Percentiles rank a stretch among this genome's conserved stretches.
These are phyloP conservation scores for Wiebesia pumilae DNA, from an alignment of 1,140 invertebrate species.

Conservation along the genomic window DNA sequence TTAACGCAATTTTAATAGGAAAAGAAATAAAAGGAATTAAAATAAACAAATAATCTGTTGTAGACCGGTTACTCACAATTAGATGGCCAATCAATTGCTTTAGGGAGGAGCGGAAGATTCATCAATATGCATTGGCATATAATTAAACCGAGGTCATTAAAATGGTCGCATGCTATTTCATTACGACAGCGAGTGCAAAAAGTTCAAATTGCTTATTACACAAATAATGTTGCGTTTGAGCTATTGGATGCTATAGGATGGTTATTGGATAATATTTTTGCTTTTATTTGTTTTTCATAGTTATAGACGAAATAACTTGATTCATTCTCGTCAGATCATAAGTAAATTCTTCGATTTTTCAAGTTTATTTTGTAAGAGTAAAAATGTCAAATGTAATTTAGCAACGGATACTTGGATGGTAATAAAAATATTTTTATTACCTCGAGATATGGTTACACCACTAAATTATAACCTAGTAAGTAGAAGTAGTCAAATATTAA, in stretches of 20 bases:
- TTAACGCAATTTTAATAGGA: not conserved
- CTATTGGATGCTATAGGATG: not conserved
- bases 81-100: slow-evolving; percentile 62
- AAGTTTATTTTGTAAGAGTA: not conserved
- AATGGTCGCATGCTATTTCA: slow-evolving; percentile 39
- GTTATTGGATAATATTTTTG: not conserved
- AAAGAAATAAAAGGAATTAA: slow-evolving; percentile 10
- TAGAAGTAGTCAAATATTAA: not conserved
- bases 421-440: not conserved
- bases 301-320: not conserved
- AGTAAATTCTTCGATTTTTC: not conserved
- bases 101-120: slow-evolving; percentile 50
- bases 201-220: slow-evolving; percentile 46
- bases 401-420: not conserved
- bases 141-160: slow-evolving; percentile 63
- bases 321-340: not conserved
- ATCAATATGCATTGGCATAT: slow-evolving; percentile 62
- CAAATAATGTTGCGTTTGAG: slow-evolving; percentile 42
- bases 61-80: slow-evolving; percentile 61
- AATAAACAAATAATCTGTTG: not conserved
- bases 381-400: slow-evolving; percentile 32
- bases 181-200: slow-evolving; percentile 13
- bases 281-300: not conserved
- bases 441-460: not conserved
- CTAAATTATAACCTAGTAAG: not conserved